Evolutionary conservation across 2,888 invertebrate species (phyloP).

Genomic region (Drosophila flavopinicola): DNA sequence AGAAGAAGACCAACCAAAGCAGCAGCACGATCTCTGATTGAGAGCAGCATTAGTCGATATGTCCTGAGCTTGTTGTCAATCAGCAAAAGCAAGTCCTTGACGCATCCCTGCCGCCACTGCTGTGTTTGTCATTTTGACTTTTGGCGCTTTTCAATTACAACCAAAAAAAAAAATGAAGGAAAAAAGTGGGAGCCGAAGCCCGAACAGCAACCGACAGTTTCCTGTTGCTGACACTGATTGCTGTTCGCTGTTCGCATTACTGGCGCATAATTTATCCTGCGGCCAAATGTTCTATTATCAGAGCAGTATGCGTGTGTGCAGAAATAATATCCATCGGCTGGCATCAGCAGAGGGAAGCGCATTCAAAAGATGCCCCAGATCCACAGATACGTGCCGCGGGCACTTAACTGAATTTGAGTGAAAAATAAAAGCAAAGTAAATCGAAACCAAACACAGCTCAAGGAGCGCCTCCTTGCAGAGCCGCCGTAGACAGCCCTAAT

Average conservation of each 20-base stretch:
- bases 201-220: constrained; percentile 31
- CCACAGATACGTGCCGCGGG: constrained; percentile 60
- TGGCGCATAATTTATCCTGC: constrained; percentile 70
- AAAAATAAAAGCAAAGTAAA: constrained; percentile 58
- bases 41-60: constrained; percentile 52
- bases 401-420: constrained; percentile 74
- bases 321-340: constrained; percentile 61
- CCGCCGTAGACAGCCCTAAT: constrained; percentile 41
- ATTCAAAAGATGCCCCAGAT: constrained; percentile 59
- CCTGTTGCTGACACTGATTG: constrained; percentile 78
- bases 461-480: constrained; percentile 23
- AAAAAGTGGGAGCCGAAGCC: constrained; percentile 10
- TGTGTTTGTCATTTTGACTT: constrained; percentile 62
- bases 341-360: constrained; percentile 25
- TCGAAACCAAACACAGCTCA: constrained; percentile 45
- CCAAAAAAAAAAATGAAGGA: constrained; percentile 1
- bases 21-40: constrained; percentile 54
- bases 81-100: constrained; percentile 47
- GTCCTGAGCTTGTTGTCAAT: constrained; percentile 70
- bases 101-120: constrained; percentile 46
- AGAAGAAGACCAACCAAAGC: too few relatives aligned
- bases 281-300: constrained; percentile 76
- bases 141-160: constrained; percentile 70
- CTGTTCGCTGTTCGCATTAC: constrained; percentile 43
- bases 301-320: constrained; percentile 37